Evolutionary conservation across 2,113 vertebrate species (phyloP), one percentile per base, ranked within the genome.

Genomic region (Onychostoma macrolepis): DNA sequence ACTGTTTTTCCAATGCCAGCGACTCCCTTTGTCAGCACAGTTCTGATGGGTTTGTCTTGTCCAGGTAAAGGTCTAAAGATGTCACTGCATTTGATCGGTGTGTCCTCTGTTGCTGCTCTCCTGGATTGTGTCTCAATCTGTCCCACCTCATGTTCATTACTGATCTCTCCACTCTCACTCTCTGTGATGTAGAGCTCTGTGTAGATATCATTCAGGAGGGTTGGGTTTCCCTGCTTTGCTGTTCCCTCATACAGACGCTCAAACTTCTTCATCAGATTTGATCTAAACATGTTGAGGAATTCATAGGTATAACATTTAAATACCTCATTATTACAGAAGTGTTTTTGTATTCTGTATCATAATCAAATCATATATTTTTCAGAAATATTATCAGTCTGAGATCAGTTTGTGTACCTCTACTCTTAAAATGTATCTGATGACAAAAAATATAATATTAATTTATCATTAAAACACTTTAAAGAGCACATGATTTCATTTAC

Each of bases 181-280:
- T 84, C 85, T 63, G 76, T 84, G 63, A 89, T 84, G 81, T 75
- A 87, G 48, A 89, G 81, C 65, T 89, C 75, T 38, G 85, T 84
- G 80, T 84, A 89, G 45, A 89, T 86, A 36, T 80, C 15, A 45
- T 79, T 85, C 63, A 88, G 75, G 19, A n/a, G 76, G 19, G 65
- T 71, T 58, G 65, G 26, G 41, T n/a, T 58, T 58, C 56, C 19
- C 56, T 79, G 61, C 26, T 26, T 28, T n/a, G 61, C 10, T 65
- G 26, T 6, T 63, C n/a, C n/a, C 4, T 63, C 10, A 13, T 13
- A 26, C 1, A 63, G n/a, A 63, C n/a, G 4, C 61, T 65, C 4
- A 63, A 63, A 63, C 4, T 26, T 63, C 3, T n/a, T 11, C 61
- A 8, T 3, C 28, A 69, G 28, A 63, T 33, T 69, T 69, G 30